Evolutionary conservation across 2,113 vertebrate genomes (phyloP), one percentile per base, ranked within the genome.

Genomic region (Pterophyllum scalare): DNA sequence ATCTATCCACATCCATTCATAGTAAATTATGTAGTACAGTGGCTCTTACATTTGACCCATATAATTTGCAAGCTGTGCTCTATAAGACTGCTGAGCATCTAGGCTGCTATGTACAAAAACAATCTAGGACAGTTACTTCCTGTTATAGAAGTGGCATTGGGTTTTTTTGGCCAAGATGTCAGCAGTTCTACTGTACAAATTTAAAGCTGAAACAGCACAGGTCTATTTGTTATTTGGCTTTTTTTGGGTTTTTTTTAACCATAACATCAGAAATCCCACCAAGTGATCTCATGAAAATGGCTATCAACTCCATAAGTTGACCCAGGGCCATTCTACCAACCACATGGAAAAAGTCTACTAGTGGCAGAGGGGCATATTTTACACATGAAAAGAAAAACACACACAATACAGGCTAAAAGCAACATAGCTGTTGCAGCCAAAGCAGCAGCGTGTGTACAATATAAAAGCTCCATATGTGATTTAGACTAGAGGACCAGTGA

Each of bases 81-180:
- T 72, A 14, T 72, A 54, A 56, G 19, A 54, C 1, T 2, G 67
- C 67, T 54, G 19, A 33, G 67, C 43, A 72, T 54, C 46, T 72
- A n/a, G 46, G 26, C 52, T 72, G 43, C 65, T 31, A 19, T 52
- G 26, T 72, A 14, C 20, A n/a, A 54, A 33, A 54, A 28, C 31
- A 72, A 72, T 72, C 24, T 72, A 54, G 67, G 67, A 28, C 46
- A 72, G 31, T 54, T 26, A 33, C 46, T 72, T 72, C 46, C 67
- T 72, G 46, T 72, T 54, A 33, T 72, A 72, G 28, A 72, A 46
- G 46, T 31, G 65, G 5, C 46, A 52, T 70, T 1, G 19, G 20
- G 26, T 46, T 70, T 59, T 46, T 72, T 49, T 15, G 12, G 43
- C 43, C 14, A 46, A 15, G 5, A 46, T 15, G 14, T 49, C 49